A percentile compares a stretch with the other conserved stretches of the same genome.
phyloP scores from a whole-genome alignment of 2,888 invertebrate genomes.

The Tribolium freemani region DNA sequence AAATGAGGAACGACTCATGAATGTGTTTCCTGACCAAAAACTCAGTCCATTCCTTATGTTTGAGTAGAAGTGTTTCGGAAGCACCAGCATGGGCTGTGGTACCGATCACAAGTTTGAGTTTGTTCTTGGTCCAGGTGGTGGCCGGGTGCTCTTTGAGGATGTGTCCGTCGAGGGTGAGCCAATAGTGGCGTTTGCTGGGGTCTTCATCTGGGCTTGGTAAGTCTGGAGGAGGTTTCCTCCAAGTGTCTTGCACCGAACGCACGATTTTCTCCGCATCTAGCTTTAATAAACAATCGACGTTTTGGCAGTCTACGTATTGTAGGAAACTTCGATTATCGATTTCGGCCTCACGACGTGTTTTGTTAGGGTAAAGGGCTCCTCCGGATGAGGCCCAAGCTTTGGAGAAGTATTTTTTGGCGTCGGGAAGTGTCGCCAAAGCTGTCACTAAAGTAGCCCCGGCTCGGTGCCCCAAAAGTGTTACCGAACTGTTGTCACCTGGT shows the following conservation, averaged over 20 bases:
- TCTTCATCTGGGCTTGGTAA: constrained; percentile 72
- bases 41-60: constrained; percentile 77
- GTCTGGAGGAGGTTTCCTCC: constrained; percentile 75
- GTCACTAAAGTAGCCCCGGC: constrained; percentile 87
- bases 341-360: constrained; percentile 74
- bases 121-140: constrained; percentile 73
- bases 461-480: constrained; percentile 87
- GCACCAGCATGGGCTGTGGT: constrained; percentile 82
- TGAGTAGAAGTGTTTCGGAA: constrained; percentile 73
- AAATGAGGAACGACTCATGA: constrained; percentile 75
- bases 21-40: constrained; percentile 77
- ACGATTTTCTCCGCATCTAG: constrained; percentile 73
- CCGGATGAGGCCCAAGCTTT: constrained; percentile 87
- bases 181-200: constrained; percentile 75
- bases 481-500: constrained; percentile 74
- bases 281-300: constrained; percentile 73
- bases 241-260: constrained; percentile 79
- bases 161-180: constrained; percentile 81
- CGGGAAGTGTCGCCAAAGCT: constrained; percentile 75
- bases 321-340: constrained; percentile 75
- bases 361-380: constrained; percentile 80
- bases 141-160: constrained; percentile 78
- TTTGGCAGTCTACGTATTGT: constrained; percentile 66
- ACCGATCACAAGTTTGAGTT: constrained; percentile 76
- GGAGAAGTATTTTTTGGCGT: constrained; percentile 76